Percentiles rank a stretch among this genome's conserved stretches.
These are phyloP conservation scores for Pristionchus maxplancki DNA, from an alignment of 2,888 invertebrate species.

Conservation along the genomic window DNA sequence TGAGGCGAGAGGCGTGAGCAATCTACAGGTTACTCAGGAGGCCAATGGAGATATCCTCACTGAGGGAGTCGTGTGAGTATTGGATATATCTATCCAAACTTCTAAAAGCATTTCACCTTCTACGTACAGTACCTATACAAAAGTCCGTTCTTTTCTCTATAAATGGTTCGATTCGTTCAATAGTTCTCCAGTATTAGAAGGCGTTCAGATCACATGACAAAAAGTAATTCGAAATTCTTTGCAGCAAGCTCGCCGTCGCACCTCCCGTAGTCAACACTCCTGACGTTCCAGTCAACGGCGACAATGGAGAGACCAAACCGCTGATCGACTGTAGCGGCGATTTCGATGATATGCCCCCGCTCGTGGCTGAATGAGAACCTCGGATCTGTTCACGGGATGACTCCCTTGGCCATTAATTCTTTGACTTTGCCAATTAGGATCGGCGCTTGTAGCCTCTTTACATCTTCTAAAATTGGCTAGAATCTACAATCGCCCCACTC, in stretches of 20 bases:
- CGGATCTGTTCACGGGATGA: not conserved
- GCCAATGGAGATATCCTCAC: not conserved
- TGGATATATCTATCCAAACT: too few species aligned
- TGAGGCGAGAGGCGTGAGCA: not conserved
- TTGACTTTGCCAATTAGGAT: too few species aligned
- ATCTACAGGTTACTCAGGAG: not conserved
- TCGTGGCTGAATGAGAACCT: constrained; percentile 15
- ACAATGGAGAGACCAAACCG: not conserved
- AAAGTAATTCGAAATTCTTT: too few species aligned
- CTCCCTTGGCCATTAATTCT: not conserved
- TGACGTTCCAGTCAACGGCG: not conserved
- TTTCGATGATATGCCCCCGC: constrained; percentile 46
- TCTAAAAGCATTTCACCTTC: too few species aligned
- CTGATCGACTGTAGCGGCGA: constrained; percentile 14
- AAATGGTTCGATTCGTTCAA: too few species aligned
- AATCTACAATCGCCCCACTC: not conserved
- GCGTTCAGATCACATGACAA: too few species aligned
- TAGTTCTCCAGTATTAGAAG: too few species aligned
- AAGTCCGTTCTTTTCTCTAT: too few species aligned
- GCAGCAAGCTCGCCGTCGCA: not conserved
- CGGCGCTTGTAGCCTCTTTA: too few species aligned
- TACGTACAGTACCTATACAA: too few species aligned
- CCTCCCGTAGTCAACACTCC: constrained; percentile 20
- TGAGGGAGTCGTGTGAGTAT: constrained; percentile 20
- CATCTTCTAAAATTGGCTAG: too few species aligned